Percentiles rank a stretch among this genome's conserved stretches.
Evolutionary conservation across 2,888 invertebrate genomes (phyloP).

Genomic region (Strigamia crassipes): DNA sequence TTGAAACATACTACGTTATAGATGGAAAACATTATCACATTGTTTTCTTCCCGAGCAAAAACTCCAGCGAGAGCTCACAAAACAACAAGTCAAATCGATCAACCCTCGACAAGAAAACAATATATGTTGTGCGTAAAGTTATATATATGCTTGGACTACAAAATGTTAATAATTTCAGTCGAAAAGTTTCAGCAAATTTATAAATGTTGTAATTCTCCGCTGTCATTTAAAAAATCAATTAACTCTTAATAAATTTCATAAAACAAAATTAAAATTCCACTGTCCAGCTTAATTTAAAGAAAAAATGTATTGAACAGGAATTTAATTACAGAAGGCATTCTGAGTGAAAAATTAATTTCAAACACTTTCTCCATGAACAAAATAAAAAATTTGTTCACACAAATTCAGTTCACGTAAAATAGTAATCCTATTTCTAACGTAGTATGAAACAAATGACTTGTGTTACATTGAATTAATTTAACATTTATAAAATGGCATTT

Average conservation of each 20-base stretch:
- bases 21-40: slow-evolving; percentile 37
- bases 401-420: not conserved
- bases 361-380: not conserved
- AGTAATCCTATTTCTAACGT: not conserved
- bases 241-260: slow-evolving; percentile 16
- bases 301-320: slow-evolving; percentile 12
- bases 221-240: slow-evolving; percentile 1
- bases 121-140: not conserved
- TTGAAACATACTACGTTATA: not conserved
- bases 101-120: slow-evolving; percentile 6
- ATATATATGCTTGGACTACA: not conserved
- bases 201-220: not conserved
- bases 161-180: too few relatives aligned
- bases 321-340: not conserved
- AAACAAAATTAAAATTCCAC: slow-evolving; percentile 29
- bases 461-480: not conserved
- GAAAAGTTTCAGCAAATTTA: not conserved
- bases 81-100: slow-evolving; percentile 32
- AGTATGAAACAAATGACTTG: not conserved
- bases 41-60: slow-evolving; percentile 11
- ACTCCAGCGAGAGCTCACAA: slow-evolving; percentile 17
- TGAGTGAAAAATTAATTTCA: not conserved
- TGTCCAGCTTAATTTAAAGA: not conserved
- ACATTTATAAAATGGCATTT: not conserved
- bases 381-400: not conserved